Evolutionary conservation across 2,888 invertebrate genomes (phyloP).

Genomic region (Parasteatoda lunata): DNA sequence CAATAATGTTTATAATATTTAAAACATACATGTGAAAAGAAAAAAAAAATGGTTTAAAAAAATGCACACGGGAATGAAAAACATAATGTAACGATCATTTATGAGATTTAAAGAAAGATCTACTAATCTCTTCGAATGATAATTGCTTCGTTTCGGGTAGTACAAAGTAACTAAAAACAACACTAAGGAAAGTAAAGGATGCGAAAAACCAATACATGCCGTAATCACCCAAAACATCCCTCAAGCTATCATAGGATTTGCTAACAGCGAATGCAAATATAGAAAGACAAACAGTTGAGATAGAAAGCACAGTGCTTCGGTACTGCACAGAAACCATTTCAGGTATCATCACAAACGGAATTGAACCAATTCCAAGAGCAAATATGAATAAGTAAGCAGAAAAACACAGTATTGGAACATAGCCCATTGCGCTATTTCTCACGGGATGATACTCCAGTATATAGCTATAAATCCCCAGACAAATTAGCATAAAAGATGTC

Average conservation of each 20-base stretch:
- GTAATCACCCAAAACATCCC: conserved; percentile 35
- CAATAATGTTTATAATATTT: too few species aligned
- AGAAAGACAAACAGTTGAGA: conserved; percentile 62
- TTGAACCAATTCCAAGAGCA: conserved; percentile 75
- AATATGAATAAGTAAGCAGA: conserved; percentile 74
- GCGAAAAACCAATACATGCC: conserved; percentile 75
- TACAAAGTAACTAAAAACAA: conserved; percentile 72
- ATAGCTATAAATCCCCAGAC: conserved; percentile 72
- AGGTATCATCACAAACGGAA: conserved; percentile 75
- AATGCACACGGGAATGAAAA: background rate
- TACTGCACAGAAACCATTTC: conserved; percentile 77
- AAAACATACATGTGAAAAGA: too few species aligned
- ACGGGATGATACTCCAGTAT: background rate
- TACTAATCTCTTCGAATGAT: conserved; percentile 32
- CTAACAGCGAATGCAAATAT: conserved; percentile 64
- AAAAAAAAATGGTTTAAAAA: background rate
- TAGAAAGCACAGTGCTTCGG: conserved; percentile 55
- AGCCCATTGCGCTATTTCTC: conserved; percentile 54
- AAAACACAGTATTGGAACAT: conserved; percentile 72
- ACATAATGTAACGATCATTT: background rate
- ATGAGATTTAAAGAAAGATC: background rate
- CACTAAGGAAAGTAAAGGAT: conserved; percentile 72
- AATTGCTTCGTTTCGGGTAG: conserved; percentile 74
- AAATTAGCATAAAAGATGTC: conserved; percentile 72
- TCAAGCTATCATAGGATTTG: conserved; percentile 80